phyloP scores from a whole-genome alignment of 1,140 invertebrate genomes.

The Drosophila neocordata region DNA sequence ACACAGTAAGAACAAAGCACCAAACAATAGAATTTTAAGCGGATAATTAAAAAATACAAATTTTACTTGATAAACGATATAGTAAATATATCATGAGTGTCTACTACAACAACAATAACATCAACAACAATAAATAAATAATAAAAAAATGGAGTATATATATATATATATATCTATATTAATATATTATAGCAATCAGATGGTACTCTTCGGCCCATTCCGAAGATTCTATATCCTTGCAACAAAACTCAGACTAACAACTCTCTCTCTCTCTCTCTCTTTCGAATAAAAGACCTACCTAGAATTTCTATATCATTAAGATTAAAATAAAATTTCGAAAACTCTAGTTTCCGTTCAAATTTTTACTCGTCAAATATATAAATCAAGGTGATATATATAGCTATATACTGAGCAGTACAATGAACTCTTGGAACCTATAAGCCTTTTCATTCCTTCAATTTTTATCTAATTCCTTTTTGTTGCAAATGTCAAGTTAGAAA shows the following conservation, averaged over 20 bases:
- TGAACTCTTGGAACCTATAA: no score
- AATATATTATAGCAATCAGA: neutral
- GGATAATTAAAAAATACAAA: conserved; percentile 33
- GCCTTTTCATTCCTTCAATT: no score
- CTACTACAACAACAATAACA: conserved; percentile 25
- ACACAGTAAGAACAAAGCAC: conserved; percentile 82
- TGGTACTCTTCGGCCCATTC: neutral
- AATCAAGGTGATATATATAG: no score
- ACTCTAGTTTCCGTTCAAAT: no score
- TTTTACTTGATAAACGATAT: conserved; percentile 54
- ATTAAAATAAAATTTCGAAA: no score
- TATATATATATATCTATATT: neutral
- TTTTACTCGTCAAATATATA: no score
- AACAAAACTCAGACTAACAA: neutral
- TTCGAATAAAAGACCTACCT: no score
- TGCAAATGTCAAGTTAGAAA: no score
- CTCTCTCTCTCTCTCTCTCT: conserved; percentile 4
- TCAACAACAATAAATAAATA: neutral
- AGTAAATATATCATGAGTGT: conserved; percentile 38
- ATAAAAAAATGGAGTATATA: neutral
- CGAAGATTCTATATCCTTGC: conserved; percentile 5
- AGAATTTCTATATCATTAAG: no score
- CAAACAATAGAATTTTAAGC: conserved; percentile 79
- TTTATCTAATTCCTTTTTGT: no score
- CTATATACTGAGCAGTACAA: no score